These are phyloP conservation scores for Cyrtorhinus lividipennis DNA, from an alignment of 1,140 invertebrate species.

Conservation along the genomic window DNA sequence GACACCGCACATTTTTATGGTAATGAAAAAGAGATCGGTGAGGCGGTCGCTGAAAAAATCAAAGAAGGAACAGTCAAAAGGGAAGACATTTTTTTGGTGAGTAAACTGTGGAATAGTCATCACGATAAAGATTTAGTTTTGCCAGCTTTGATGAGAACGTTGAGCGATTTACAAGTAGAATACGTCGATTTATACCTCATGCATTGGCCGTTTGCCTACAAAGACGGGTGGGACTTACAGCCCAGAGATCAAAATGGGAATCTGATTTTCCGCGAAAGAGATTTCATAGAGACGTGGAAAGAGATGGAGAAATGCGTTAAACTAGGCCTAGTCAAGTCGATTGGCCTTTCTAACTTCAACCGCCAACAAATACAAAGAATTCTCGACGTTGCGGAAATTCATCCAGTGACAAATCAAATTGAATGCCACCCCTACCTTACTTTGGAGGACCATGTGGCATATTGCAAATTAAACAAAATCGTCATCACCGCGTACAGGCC, in stretches of 20 bases:
- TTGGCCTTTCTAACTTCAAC: constrained; percentile 33
- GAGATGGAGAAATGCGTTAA: constrained; percentile 28
- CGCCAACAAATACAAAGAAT: constrained; percentile 26
- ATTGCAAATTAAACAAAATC: constrained; percentile 55
- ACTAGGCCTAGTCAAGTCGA: constrained; percentile 24
- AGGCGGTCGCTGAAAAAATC: constrained; percentile 54
- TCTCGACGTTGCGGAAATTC: constrained; percentile 23
- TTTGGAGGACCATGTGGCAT: constrained; percentile 55
- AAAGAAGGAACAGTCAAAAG: constrained; percentile 52
- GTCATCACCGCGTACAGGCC: constrained; percentile 67
- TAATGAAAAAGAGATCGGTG: constrained; percentile 75
- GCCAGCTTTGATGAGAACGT: constrained; percentile 37
- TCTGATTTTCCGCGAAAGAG: constrained; percentile 28
- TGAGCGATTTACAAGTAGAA: constrained; percentile 38
- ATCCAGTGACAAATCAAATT: constrained; percentile 39
- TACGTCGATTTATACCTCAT: constrained; percentile 66
- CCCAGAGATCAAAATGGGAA: constrained; percentile 23
- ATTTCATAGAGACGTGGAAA: constrained; percentile 56
- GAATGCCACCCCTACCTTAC: constrained; percentile 73
- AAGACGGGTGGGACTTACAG: constrained; percentile 32
- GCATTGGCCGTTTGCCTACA: constrained; percentile 60
- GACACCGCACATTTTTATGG: constrained; percentile 47
- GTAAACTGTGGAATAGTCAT: constrained; percentile 49
- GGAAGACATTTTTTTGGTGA: constrained; percentile 54
- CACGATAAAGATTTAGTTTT: constrained; percentile 38